phyloP scores from a whole-genome alignment of 2,888 invertebrate species.

The Sclerodermus sp. region DNA sequence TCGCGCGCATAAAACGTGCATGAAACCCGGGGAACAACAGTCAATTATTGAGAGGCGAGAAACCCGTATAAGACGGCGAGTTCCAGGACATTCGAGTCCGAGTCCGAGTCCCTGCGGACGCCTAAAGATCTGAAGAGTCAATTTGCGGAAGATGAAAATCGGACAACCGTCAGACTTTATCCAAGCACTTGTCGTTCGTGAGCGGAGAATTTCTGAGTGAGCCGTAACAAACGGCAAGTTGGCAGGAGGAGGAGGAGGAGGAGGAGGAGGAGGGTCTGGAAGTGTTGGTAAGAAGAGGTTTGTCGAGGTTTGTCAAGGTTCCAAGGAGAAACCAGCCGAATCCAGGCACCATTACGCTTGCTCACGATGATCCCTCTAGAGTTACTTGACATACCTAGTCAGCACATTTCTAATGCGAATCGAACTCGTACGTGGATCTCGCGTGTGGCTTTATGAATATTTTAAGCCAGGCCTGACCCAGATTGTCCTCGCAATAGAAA shows the following conservation, averaged over 20 bases:
- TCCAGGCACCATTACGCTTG: neutral
- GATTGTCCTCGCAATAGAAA: constrained; percentile 48
- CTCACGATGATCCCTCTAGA: constrained; percentile 30
- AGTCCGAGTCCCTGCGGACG: too few species aligned
- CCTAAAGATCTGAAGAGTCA: too few species aligned
- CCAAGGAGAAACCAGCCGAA: neutral
- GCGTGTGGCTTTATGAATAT: constrained; percentile 53
- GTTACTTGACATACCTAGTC: constrained; percentile 44
- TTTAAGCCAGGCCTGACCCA: constrained; percentile 52
- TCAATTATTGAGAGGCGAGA: too few species aligned
- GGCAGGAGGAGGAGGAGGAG: neutral
- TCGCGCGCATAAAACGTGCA: too few species aligned
- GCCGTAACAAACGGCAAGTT: too few species aligned
- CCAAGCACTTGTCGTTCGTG: neutral
- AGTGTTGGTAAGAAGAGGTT: constrained; percentile 4
- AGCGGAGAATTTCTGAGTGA: neutral
- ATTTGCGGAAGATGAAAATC: too few species aligned
- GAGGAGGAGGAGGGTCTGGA: neutral
- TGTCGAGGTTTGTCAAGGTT: neutral
- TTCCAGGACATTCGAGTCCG: too few species aligned
- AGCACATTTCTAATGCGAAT: constrained; percentile 50
- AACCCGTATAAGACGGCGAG: too few species aligned
- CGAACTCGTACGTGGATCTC: constrained; percentile 45
- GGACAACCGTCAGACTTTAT: too few species aligned
- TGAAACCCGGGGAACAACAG: too few species aligned